phyloP scores from a whole-genome alignment of 2,888 invertebrate genomes.

The Trissolcus japonicus region DNA sequence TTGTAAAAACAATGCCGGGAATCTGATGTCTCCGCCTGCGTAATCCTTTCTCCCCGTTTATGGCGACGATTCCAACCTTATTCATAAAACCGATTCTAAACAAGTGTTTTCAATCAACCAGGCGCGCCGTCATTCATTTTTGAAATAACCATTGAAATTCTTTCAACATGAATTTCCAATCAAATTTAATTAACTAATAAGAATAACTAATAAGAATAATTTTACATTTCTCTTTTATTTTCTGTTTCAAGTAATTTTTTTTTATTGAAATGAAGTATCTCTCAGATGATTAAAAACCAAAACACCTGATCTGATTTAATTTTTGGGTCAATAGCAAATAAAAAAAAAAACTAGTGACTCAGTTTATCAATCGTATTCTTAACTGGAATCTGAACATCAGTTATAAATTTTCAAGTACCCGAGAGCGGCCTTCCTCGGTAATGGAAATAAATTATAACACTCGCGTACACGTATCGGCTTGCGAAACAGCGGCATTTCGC shows the following conservation, averaged over 20 bases:
- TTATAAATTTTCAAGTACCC: conserved; percentile 2
- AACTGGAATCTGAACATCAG: too few relatives aligned
- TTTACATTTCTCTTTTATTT: too few relatives aligned
- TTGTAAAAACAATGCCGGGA: conserved; percentile 27
- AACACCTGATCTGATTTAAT: too few relatives aligned
- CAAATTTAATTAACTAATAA: too few relatives aligned
- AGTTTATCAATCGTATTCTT: too few relatives aligned
- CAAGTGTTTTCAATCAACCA: conserved; percentile 7
- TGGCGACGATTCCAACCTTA: conserved; percentile 16
- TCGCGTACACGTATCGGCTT: conserved; percentile 40
- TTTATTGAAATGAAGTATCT: too few relatives aligned
- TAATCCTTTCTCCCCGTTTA: conserved; percentile 43
- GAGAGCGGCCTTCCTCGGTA: conserved; percentile 55
- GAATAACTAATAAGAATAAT: too few relatives aligned
- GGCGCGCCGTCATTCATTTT: too few relatives aligned
- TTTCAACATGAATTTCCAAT: neutral
- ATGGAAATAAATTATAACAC: conserved; percentile 53
- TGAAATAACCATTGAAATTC: neutral
- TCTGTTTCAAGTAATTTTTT: too few relatives aligned
- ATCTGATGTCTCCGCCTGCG: conserved; percentile 13
- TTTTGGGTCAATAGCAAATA: too few relatives aligned
- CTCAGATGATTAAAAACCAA: too few relatives aligned
- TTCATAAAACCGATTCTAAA: conserved; percentile 21
- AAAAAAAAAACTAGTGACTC: neutral
- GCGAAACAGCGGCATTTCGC: conserved; percentile 45